Conservation (phyloP, 2,113 vertebrate species). For the Chaetorhynchus papuensis region DNA sequence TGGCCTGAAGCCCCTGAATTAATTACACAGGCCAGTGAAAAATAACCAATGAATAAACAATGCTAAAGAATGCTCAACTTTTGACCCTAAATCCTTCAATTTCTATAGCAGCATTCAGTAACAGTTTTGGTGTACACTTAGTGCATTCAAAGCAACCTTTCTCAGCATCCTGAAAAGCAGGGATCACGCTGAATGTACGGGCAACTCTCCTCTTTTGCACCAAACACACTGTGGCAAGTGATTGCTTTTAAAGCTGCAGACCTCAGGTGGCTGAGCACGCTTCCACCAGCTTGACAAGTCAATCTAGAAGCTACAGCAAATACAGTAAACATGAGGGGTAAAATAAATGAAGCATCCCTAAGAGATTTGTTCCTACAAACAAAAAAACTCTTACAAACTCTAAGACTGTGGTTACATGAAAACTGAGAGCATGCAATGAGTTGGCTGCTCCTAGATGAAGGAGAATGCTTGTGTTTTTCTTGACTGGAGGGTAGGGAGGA, state of each 20-base stretch:
- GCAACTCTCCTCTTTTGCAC: not conserved
- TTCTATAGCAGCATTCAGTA: conserved; percentile 11
- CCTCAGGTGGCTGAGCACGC: not conserved
- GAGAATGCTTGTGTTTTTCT: not conserved
- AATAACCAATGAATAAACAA: conserved; percentile 17
- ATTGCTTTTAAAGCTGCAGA: not conserved
- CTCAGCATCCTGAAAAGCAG: conserved; percentile 31
- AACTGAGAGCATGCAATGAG: not conserved
- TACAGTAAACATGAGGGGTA: not conserved
- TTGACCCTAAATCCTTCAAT: conserved; percentile 30
- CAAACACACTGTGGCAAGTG: not conserved
- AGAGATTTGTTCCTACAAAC: not conserved
- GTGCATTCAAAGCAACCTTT: conserved; percentile 42
- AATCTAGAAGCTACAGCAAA: not conserved
- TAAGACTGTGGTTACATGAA: not conserved
- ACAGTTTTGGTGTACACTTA: conserved; percentile 24
- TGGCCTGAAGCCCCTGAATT: conserved; percentile 49
- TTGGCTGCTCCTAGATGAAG: not conserved
- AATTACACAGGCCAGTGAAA: conserved; percentile 37
- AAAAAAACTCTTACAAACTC: not conserved
- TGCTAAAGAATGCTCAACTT: conserved; percentile 46
- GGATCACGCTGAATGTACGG: not conserved
- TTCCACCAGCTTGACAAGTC: conserved; percentile 19
- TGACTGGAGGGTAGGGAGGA: conserved; percentile 19
- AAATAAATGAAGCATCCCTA: not conserved